A percentile compares a stretch with the other conserved stretches of the same genome.
Evolutionary conservation across 1,140 invertebrate species (phyloP).

Genomic region (Amyelois transitella): DNA sequence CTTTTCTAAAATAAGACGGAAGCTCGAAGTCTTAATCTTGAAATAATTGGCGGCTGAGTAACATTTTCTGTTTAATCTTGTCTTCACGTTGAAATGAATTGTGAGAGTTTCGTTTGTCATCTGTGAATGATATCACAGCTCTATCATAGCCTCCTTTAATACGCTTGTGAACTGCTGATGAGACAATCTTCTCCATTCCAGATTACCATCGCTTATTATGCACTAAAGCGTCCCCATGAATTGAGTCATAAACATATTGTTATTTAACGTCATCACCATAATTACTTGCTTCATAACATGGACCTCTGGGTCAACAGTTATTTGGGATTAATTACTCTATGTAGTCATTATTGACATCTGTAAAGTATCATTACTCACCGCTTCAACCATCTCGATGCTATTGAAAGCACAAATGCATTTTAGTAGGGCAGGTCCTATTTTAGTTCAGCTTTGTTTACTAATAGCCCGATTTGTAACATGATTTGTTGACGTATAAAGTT

Average conservation of each 20-base stretch:
- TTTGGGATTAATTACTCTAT: not conserved
- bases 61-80: constrained; percentile 6
- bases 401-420: not conserved
- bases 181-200: not conserved
- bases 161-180: not conserved
- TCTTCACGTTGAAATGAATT: constrained; percentile 35
- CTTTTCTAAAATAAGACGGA: constrained; percentile 12
- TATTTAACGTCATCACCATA: not conserved
- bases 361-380: too few species aligned
- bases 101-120: constrained; percentile 25
- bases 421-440: not conserved
- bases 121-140: constrained; percentile 7
- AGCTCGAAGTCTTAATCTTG: constrained; percentile 32
- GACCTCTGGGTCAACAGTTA: not conserved
- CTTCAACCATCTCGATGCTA: too few species aligned
- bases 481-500: not conserved
- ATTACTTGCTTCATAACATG: too few species aligned
- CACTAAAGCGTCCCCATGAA: not conserved
- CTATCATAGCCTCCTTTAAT: not conserved
- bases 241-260: not conserved
- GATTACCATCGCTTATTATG: not conserved
- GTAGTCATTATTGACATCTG: not conserved
- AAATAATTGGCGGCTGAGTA: constrained; percentile 40
- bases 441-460: not conserved
- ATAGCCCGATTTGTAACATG: not conserved